Conservation (phyloP, 2,113 vertebrate species). For the Gadus macrocephalus region DNA sequence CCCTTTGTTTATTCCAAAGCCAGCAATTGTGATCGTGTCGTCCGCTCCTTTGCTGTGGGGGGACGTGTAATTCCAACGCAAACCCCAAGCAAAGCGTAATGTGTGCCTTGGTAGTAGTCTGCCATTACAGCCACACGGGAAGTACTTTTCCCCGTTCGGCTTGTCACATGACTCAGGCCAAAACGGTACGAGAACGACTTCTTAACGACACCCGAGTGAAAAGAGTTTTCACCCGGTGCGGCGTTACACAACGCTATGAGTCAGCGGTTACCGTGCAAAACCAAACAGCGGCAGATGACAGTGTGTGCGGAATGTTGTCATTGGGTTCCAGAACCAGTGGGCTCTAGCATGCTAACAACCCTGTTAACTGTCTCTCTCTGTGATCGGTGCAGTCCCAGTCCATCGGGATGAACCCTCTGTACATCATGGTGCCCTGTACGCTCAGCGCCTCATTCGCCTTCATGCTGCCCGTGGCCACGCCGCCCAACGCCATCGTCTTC, state of each 20-base stretch:
- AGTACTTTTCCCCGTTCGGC: conserved; percentile 14
- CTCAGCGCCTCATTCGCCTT: conserved; percentile 94
- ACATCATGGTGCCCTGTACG: conserved; percentile 91
- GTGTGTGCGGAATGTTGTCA: conserved; percentile 31
- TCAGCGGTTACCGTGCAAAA: conserved; percentile 50
- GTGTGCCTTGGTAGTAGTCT: conserved; percentile 34
- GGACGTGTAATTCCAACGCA: conserved; percentile 47
- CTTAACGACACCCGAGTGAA: conserved; percentile 66
- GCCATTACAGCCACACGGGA: conserved; percentile 47
- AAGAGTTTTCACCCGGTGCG: conserved; percentile 44
- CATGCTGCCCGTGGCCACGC: conserved; percentile 95
- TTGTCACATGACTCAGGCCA: conserved; percentile 59
- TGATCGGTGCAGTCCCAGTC: conserved; percentile 79
- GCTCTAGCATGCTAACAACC: conserved; percentile 20
- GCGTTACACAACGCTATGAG: conserved; percentile 51
- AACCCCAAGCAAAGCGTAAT: conserved; percentile 40
- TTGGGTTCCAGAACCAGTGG: not conserved
- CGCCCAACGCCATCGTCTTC: conserved; percentile 94
- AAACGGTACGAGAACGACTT: conserved; percentile 45
- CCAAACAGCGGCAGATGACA: conserved; percentile 26
- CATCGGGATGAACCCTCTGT: conserved; percentile 87
- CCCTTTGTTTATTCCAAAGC: conserved; percentile 50
- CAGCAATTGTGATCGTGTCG: conserved; percentile 46
- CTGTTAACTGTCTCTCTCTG: conserved; percentile 41
- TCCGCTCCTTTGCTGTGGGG: conserved; percentile 22